Conservation (phyloP, 2,888 invertebrate species). For the Allophyes oxyacanthae region DNA sequence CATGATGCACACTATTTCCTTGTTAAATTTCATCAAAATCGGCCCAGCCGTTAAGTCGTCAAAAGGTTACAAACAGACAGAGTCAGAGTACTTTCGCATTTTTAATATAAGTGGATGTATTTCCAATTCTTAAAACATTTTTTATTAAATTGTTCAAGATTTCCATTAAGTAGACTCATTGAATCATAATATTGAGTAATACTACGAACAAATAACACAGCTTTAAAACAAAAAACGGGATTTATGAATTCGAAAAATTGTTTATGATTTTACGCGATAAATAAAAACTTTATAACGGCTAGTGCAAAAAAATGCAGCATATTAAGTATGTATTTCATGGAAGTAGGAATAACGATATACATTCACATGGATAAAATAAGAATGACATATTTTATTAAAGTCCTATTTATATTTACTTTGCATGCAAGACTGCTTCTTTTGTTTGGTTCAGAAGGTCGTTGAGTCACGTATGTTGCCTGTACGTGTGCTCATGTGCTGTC, state of each 20-base stretch:
- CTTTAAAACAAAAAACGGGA: constrained; percentile 38
- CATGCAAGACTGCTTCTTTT: neutral
- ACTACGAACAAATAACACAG: constrained; percentile 14
- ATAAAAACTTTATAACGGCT: constrained; percentile 26
- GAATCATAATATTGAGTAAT: constrained; percentile 4
- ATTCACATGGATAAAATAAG: constrained; percentile 3
- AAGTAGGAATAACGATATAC: constrained; percentile 14
- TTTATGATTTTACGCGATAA: constrained; percentile 43
- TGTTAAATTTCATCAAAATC: too few relatives aligned
- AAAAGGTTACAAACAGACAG: too few relatives aligned
- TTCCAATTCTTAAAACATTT: too few relatives aligned
- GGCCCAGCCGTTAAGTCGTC: too few relatives aligned
- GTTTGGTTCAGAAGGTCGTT: neutral
- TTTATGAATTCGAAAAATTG: constrained; percentile 26
- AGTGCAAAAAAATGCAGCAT: constrained; percentile 11
- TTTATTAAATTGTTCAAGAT: too few relatives aligned
- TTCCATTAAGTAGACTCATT: too few relatives aligned
- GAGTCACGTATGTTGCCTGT: too few relatives aligned
- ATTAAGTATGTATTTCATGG: constrained; percentile 10
- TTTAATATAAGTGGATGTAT: too few relatives aligned
- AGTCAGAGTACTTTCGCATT: too few relatives aligned
- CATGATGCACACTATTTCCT: too few relatives aligned
- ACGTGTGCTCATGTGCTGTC: too few relatives aligned
- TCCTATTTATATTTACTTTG: constrained; percentile 1
- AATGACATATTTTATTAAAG: neutral